Evolutionary conservation across 2,113 vertebrate species (phyloP), one percentile per base, ranked within the genome.

Genomic region (Pycnonotus jocosus): DNA sequence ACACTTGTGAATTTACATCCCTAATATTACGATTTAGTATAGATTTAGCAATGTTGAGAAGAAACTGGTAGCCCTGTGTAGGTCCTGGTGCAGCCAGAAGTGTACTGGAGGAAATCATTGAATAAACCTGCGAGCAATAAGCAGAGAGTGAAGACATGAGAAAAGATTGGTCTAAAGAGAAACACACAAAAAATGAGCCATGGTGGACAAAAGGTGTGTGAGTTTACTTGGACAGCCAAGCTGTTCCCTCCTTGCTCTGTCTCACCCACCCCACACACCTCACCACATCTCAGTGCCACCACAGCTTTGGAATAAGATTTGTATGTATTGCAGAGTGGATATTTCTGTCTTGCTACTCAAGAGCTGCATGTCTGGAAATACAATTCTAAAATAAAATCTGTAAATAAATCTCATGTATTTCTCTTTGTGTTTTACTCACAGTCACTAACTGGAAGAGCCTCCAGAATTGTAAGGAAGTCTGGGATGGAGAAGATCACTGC

Each of bases 191-290:
- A 65, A 44, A 33, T 33, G 30, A 78, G 19, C 15, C 16, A 31
- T 19, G 6, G 17, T 44, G 17, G 19, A 30, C 30, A 64, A 47
- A 45, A 92, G 2, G 1, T 0, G 0, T 65, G 15, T 23, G 35
- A 77, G 15, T 82, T 71, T 66, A 28, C 30, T 28, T 25, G 22
- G 45, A 50, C 4, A 74, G 14, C 4, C 7, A 31, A 1, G 0
- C 28, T 38, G 3, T 7, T 56, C 9, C 13, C 9, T 84, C 17
- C 51, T 81, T 58, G 13, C 18, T 54, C 11, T 15, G 9, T 48
- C 37, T 88, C 62, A 30, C 10, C 9, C 12, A 38, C 9, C 3
- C 9, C 28, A 42, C 7, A 15, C 14, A 37, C 11, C 22, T 70
- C 30, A 66, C 5, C 3, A 44, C 30, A 60, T 27, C 14, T 35